phyloP scores from a whole-genome alignment of 1,140 invertebrate genomes.

The Drosophila mayri region DNA sequence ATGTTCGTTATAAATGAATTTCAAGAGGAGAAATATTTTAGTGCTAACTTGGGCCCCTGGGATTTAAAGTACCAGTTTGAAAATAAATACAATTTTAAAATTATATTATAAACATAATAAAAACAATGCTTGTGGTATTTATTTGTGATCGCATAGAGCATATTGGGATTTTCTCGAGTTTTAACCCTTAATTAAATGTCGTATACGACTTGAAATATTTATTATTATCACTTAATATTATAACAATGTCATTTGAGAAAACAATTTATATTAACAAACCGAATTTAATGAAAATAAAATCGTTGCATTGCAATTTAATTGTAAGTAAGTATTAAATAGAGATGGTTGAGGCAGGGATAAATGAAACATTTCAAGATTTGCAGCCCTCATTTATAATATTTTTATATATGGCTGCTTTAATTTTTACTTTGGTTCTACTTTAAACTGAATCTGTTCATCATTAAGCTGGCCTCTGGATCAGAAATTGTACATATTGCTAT shows the following conservation, averaged over 20 bases:
- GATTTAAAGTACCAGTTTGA: no score
- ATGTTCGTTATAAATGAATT: not conserved
- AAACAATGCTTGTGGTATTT: no score
- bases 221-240: no score
- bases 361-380: no score
- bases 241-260: rapidly evolving
- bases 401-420: not conserved
- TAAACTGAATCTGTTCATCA: not conserved
- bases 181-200: no score
- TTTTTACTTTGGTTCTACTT: not conserved
- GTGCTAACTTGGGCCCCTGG: not conserved
- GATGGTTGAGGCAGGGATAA: no score
- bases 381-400: not conserved
- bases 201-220: no score
- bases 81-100: no score
- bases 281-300: not conserved
- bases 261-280: not conserved
- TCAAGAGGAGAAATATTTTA: not conserved
- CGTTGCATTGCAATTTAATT: not conserved
- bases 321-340: not conserved
- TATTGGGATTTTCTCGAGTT: no score
- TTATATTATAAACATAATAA: no score
- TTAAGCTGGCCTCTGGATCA: slow-evolving; percentile 42
- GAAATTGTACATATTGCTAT: slow-evolving; percentile 18
- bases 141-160: no score